These are phyloP conservation scores for Verasper variegatus DNA, from an alignment of 2,113 vertebrate genomes.

Conservation along the genomic window DNA sequence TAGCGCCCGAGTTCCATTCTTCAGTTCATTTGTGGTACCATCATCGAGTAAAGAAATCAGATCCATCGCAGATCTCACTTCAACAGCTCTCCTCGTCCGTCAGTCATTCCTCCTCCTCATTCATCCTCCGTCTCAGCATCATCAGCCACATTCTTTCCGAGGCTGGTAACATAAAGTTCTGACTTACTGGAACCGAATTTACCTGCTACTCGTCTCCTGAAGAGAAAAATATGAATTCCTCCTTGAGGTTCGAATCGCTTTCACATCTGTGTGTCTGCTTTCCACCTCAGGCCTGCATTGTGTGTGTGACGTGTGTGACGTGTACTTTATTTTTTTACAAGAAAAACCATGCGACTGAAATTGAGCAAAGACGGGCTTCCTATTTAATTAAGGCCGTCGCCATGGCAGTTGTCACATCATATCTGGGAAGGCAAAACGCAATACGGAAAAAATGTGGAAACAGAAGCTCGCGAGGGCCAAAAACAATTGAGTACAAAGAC, in stretches of 20 bases:
- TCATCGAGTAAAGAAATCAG: no score
- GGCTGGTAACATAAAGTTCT: slow-evolving; percentile 60
- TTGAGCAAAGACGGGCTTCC: slow-evolving; percentile 26
- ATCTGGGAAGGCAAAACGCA: slow-evolving; percentile 20
- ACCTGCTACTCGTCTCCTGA: slow-evolving; percentile 36
- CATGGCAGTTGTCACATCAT: slow-evolving; percentile 29
- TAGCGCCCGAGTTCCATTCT: no score
- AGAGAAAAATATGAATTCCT: slow-evolving; percentile 40
- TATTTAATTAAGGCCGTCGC: slow-evolving; percentile 39
- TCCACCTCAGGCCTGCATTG: slow-evolving; percentile 43
- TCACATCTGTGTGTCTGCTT: slow-evolving; percentile 69
- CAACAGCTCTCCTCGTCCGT: background rate
- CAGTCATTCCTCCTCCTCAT: slow-evolving; percentile 6
- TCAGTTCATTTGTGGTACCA: no score
- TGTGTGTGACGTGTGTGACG: slow-evolving; percentile 3
- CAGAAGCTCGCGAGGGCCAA: background rate
- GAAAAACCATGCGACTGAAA: slow-evolving; percentile 10
- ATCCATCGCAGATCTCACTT: no score
- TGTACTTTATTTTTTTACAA: slow-evolving; percentile 41
- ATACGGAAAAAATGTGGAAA: slow-evolving; percentile 14
- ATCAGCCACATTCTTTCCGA: slow-evolving; percentile 77
- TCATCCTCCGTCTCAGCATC: slow-evolving; percentile 36
- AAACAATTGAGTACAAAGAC: slow-evolving; percentile 3
- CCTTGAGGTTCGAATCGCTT: slow-evolving; percentile 31
- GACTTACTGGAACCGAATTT: slow-evolving; percentile 73